A percentile compares a stretch with the other conserved stretches of the same genome.
Evolutionary conservation across 2,113 vertebrate genomes (phyloP).

Genomic region (Gallinago media): DNA sequence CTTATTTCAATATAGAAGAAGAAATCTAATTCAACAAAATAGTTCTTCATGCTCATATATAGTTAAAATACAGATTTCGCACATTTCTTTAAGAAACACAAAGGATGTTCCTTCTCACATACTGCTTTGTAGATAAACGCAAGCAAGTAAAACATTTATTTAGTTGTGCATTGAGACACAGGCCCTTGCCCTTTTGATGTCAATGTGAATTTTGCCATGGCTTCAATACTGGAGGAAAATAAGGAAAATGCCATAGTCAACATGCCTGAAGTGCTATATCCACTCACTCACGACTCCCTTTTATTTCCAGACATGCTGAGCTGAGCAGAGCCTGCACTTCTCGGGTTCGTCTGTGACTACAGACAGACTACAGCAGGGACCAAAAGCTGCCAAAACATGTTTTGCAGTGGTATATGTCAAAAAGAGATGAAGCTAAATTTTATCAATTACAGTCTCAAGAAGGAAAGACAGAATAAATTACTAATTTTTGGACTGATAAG

Average conservation of each 20-base stretch:
- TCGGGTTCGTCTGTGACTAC: background rate
- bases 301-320: background rate
- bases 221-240: background rate
- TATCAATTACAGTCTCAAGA: background rate
- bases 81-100: background rate
- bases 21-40: background rate
- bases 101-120: background rate
- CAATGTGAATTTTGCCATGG: background rate
- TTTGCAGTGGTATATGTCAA: background rate
- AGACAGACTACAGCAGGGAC: background rate
- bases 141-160: background rate
- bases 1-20: background rate
- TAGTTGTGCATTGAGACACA: background rate
- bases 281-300: fast-evolving
- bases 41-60: background rate
- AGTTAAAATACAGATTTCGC: background rate
- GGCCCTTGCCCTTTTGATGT: background rate
- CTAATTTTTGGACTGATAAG: background rate
- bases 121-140: background rate
- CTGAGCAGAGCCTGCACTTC: background rate
- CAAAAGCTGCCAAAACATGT: background rate
- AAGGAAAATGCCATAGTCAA: background rate
- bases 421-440: background rate
- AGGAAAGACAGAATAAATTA: background rate
- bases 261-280: background rate